Evolutionary conservation across 2,888 invertebrate genomes (phyloP), one percentile per base, ranked within the genome.

Genomic region (Mycogona germanica): DNA sequence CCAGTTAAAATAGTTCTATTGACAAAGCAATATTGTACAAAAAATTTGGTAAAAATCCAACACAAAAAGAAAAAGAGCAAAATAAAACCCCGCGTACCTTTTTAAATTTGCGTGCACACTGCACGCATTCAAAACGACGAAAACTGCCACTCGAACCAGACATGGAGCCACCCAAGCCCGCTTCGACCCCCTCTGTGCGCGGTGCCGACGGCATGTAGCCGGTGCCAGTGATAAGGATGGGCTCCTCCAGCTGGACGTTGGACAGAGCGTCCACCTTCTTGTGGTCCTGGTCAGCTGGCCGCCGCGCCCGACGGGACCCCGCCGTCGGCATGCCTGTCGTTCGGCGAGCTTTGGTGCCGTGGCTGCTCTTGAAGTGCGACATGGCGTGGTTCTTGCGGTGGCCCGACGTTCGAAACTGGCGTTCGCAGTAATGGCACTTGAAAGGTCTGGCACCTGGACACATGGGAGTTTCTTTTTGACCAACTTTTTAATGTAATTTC

Each of bases 151-250:
- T n/a, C n/a, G n/a, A n/a, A n/a, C n/a, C n/a, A n/a, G n/a, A n/a
- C n/a, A n/a, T n/a, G n/a, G n/a, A n/a, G n/a, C n/a, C n/a, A n/a
- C n/a, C n/a, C n/a, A n/a, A n/a, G n/a, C n/a, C n/a, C n/a, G n/a
- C n/a, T n/a, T n/a, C n/a, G n/a, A n/a, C n/a, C n/a, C n/a, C n/a
- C n/a, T n/a, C n/a, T n/a, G n/a, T n/a, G n/a, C 9, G 35, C 35
- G 35, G 35, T n/a, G 52, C 30, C 55, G 66, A 68, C 60, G 70
- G 70, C 30, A 71, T 66, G 37, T 67, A 58, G 52, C 72, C 72
- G 63, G 69, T 61, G 63, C 75, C 75, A 17, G 75, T 76, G 41
- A 76, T 73, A 7, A 76, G 64, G n/a, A 76, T 71, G 2, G 76
- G 76, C 58, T 76, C 76, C 59, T 75, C 73, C 35, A 76, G 64